Base-by-base conservation (phyloP, 2,797 vertebrate species). In the Rachycentron canadum region DNA sequence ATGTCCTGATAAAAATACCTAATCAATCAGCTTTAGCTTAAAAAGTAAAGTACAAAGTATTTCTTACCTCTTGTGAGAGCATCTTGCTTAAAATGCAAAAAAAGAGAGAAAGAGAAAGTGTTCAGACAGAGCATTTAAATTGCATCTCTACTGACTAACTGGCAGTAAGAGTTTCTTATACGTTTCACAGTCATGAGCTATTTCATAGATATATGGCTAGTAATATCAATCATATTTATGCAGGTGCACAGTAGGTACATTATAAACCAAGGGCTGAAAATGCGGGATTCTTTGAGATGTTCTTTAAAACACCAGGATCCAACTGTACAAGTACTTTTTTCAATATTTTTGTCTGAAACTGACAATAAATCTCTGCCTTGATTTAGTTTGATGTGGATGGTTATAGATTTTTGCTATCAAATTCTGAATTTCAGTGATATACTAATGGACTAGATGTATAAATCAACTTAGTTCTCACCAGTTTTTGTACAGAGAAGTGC, bases 391-490 rank as follows among this genome's bases (percentile, higher is more conserved):
- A 53, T 47, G 19, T 17, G 7, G 43, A 21, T 21, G 7, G 2
- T n/a, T 9, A 21, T 47, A 47, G 43, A 47, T n/a, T 3, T 17
- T 43, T 19, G 14, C 3, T 10, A 23, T 55, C 30, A 59, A 36
- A 58, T 32, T 34, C 3, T 16, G n/a, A 57, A 30, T 14, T 26
- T 28, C 8, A 30, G 28, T 45, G 1, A 43, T 43, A 21, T 45
- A 45, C 19, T 45, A n/a, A n/a, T n/a, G n/a, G n/a, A 41, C 4
- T 7, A 17, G 4, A 49, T 8, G 56, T 56, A 40, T 14, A 0
- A 36, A 53, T 26, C 4, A 7, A 62, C 40, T 21, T 21, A 41
- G 50, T 32, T 59, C 72, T 76, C n/a, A 85, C 79, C 76, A 10
- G 19, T 53, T 53, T 34, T 41, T 41, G 9, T 23, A 23, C 26